Percentiles rank a stretch among this genome's conserved stretches.
These are phyloP conservation scores for Axinella damicornis DNA, from an alignment of 37 sponge, comb jelly and placozoan species.

Conservation along the genomic window DNA sequence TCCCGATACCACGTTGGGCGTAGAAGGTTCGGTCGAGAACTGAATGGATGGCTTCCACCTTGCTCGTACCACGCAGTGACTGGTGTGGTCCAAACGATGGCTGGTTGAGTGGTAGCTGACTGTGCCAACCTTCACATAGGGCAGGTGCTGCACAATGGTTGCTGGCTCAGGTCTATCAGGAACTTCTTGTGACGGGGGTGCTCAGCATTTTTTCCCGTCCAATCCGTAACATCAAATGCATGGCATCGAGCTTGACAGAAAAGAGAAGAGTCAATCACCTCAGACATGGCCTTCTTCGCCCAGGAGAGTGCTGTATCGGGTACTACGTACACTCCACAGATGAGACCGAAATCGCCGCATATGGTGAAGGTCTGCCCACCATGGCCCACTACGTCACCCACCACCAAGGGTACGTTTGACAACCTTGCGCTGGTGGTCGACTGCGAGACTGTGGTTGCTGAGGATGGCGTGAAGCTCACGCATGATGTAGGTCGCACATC, in stretches of 20 bases:
- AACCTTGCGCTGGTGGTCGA: slow-evolving; percentile 51
- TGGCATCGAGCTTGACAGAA: neutral
- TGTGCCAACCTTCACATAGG: slow-evolving; percentile 52
- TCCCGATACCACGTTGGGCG: slow-evolving; percentile 55
- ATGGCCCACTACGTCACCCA: slow-evolving; percentile 44
- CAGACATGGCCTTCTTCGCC: slow-evolving; percentile 49
- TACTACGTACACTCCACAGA: slow-evolving; percentile 46
- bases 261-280: slow-evolving; percentile 27
- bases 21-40: slow-evolving; percentile 61
- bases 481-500: no score
- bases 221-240: slow-evolving; percentile 15
- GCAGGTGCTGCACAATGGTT: neutral
- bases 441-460: slow-evolving; percentile 56
- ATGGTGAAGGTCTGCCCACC: slow-evolving; percentile 61
- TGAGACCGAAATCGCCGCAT: slow-evolving; percentile 46
- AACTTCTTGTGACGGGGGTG: slow-evolving; percentile 32
- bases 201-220: no score
- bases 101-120: slow-evolving; percentile 50
- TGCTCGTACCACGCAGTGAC: slow-evolving; percentile 57
- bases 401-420: slow-evolving; percentile 49
- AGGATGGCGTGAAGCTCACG: no score
- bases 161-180: slow-evolving; percentile 10
- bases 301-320: slow-evolving; percentile 53
- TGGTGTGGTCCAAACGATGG: slow-evolving; percentile 38
- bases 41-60: slow-evolving; percentile 60